Evolutionary conservation across 2,888 invertebrate species (phyloP).

Genomic region (Gymnosoma rotundatum): DNA sequence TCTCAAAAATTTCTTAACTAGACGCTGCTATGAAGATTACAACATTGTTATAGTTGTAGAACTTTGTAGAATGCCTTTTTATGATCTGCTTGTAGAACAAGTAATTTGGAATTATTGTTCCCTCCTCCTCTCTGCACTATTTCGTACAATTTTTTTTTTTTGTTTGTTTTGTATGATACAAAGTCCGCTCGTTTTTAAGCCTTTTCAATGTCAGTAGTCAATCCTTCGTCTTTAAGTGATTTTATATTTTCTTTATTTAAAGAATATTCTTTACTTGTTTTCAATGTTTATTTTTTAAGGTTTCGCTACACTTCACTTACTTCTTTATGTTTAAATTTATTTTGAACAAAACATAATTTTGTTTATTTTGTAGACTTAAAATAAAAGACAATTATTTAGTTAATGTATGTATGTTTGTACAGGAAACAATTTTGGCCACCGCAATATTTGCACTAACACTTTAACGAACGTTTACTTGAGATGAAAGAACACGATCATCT

Average conservation of each 20-base stretch:
- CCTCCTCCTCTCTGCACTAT: slow-evolving; percentile 42
- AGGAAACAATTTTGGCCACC: slow-evolving; percentile 52
- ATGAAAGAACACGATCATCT: slow-evolving; percentile 37
- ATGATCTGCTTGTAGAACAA: slow-evolving; percentile 66
- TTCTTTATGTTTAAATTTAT: background rate
- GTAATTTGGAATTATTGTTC: slow-evolving; percentile 63
- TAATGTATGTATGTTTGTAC: slow-evolving; percentile 6
- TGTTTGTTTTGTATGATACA: slow-evolving; percentile 39
- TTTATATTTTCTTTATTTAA: slow-evolving; percentile 35
- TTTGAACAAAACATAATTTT: slow-evolving; percentile 3
- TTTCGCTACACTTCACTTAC: slow-evolving; percentile 3
- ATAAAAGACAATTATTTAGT: background rate
- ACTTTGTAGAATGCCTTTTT: slow-evolving; percentile 56
- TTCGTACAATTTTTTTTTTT: slow-evolving; percentile 46
- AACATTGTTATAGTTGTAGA: slow-evolving; percentile 45
- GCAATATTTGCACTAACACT: slow-evolving; percentile 48
- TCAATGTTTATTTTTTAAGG: slow-evolving; percentile 26
- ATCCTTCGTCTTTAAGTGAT: slow-evolving; percentile 33
- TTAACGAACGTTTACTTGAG: slow-evolving; percentile 43
- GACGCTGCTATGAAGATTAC: slow-evolving; percentile 42
- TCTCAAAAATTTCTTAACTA: slow-evolving; percentile 46
- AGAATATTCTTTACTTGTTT: slow-evolving; percentile 23
- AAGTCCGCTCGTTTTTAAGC: slow-evolving; percentile 34
- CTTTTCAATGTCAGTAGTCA: slow-evolving; percentile 55
- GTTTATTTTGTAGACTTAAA: background rate